Evolutionary conservation across 2,797 vertebrate genomes (phyloP).

Genomic region (Muscicapa striata): DNA sequence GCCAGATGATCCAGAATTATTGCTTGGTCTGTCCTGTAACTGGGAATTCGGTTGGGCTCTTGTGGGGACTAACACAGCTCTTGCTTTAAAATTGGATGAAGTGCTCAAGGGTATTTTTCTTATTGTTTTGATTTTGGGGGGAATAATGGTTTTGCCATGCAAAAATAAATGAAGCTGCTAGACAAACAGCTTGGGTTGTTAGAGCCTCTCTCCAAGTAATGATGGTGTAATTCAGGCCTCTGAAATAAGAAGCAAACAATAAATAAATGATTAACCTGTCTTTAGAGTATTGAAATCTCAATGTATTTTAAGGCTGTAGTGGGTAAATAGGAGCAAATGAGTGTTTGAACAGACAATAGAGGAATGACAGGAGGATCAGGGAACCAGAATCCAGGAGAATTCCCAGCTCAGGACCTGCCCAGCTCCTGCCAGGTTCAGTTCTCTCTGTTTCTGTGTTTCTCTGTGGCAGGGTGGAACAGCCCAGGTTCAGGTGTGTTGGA

Average conservation of each 20-base stretch:
- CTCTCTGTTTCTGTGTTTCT: neutral
- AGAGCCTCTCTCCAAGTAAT: constrained; percentile 25
- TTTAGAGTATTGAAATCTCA: neutral
- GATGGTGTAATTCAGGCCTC: constrained; percentile 2
- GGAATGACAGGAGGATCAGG: rapidly evolving
- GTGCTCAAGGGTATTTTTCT: constrained; percentile 3
- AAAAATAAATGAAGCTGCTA: constrained; percentile 30
- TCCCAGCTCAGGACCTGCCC: neutral
- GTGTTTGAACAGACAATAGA: neutral
- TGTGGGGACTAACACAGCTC: neutral
- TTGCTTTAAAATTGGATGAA: constrained; percentile 15
- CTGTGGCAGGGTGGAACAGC: rapidly evolving
- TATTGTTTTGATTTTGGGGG: neutral
- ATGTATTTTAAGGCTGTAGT: neutral
- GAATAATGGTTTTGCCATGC: neutral
- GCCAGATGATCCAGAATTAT: neutral
- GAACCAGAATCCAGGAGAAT: neutral
- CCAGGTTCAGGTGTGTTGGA: neutral
- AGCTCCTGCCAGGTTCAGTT: neutral
- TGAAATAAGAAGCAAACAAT: constrained; percentile 5
- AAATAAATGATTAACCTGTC: constrained; percentile 35
- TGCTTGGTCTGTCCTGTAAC: constrained; percentile 26
- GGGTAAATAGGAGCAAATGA: neutral
- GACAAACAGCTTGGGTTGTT: constrained; percentile 35
- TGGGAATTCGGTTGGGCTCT: neutral